A percentile compares a stretch with the other conserved stretches of the same genome.
These are phyloP conservation scores for Plecotus auritus DNA, from an alignment of 2,113 vertebrate species.

Conservation along the genomic window DNA sequence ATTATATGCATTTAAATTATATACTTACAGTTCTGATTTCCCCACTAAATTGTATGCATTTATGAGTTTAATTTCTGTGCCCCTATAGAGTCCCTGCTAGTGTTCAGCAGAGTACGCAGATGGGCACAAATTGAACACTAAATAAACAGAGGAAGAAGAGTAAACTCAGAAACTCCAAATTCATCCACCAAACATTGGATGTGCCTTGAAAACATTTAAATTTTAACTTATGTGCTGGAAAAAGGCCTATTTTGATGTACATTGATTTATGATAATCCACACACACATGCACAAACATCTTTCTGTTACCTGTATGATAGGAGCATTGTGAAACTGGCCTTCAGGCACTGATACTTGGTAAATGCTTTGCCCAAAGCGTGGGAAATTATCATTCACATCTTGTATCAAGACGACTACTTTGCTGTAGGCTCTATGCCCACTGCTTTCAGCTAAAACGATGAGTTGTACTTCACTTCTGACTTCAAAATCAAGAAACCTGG, in stretches of 20 bases:
- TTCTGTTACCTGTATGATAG: slow-evolving; percentile 87
- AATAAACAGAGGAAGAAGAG: background rate
- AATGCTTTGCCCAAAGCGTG: slow-evolving; percentile 83
- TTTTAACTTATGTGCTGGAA: background rate
- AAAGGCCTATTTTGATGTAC: background rate
- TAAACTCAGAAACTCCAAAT: background rate
- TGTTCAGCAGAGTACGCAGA: background rate
- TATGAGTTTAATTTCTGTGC: background rate
- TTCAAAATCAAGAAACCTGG: slow-evolving; percentile 90
- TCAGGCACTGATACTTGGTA: slow-evolving; percentile 89
- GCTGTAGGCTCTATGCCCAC: slow-evolving; percentile 80
- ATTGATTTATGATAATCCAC: background rate
- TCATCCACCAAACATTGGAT: background rate
- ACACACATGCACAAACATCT: background rate
- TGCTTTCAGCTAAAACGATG: slow-evolving; percentile 85
- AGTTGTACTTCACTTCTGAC: slow-evolving; percentile 79
- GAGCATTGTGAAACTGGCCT: slow-evolving; percentile 82
- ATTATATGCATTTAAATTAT: background rate
- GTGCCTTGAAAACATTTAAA: background rate
- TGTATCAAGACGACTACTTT: slow-evolving; percentile 83
- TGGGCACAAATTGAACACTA: background rate
- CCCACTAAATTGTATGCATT: background rate
- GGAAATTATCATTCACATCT: slow-evolving; percentile 91
- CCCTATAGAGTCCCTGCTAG: background rate
- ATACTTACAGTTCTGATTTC: background rate